Base-by-base conservation (phyloP, 2,888 invertebrate genomes). In the Mellilla xanthometata region DNA sequence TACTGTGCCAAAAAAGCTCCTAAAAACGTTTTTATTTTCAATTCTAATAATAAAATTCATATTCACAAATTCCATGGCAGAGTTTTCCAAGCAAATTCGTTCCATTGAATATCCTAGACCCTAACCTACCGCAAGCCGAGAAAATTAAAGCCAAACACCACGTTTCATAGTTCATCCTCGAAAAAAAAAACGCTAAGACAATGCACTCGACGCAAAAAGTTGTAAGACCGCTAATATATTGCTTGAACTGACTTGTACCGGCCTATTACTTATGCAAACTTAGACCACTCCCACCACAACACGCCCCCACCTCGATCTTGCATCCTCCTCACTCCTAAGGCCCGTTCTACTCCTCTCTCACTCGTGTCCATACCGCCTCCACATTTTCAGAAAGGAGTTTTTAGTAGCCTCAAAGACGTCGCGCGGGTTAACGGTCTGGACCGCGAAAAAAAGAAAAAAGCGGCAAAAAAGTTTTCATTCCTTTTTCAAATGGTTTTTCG, bases 371-470 rank as follows among this genome's bases (percentile, higher is more conserved):
- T 56, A 66, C 72, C 88, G 87, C 88, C 88, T 83, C 76, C 87
- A 72, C 73, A 63, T 73, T 77, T 76, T 77, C 80, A 78, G 78
- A 60, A 56, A 49, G 68, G 58, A 76, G 80, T 89, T 89, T 89
- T 89, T 89, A 89, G 88, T 89, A 72, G 76, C 64, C 69, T 68
- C 62, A 73, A 82, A 81, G 86, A 76, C 85, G 63, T 66, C 78
- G 83, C 50, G 65, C 65, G 68, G 70, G 68, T 61, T 68, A 80
- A 71, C 81, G 83, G 72, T 66, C 72, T 62, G 59, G 54, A 63
- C 58, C 49, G 45, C 52, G 36, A 36, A 36, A 56, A 65, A 57
- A 63, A 62, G 68, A 76, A 75, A 71, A 62, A 57, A 47, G 47
- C 55, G 55, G 59, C 52, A 59, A 72, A 69, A 68, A 65, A 58